Conservation (phyloP, 2,888 invertebrate species). For the Anoplius nigerrimus region DNA sequence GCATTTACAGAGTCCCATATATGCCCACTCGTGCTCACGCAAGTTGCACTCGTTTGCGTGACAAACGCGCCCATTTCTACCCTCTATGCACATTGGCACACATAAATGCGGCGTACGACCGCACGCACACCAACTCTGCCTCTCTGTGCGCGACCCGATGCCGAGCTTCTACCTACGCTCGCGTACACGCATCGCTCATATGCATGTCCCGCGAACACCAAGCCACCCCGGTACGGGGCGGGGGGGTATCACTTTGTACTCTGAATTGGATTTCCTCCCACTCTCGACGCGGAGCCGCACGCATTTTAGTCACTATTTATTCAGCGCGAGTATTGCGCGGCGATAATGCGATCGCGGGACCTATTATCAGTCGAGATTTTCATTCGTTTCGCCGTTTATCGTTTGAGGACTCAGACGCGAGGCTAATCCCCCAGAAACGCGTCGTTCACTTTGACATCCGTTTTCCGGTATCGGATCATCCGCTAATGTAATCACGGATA, state of each 20-base stretch:
- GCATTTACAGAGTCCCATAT: conserved; percentile 41
- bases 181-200: conserved; percentile 1
- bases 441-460: too few relatives aligned
- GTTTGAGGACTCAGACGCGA: too few relatives aligned
- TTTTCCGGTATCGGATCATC: too few relatives aligned
- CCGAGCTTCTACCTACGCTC: background rate
- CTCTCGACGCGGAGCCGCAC: background rate
- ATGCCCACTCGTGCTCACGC: background rate
- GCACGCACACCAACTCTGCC: background rate
- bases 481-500: too few relatives aligned
- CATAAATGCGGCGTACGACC: conserved; percentile 1
- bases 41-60: background rate
- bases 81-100: background rate
- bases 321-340: conserved; percentile 35
- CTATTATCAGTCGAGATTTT: conserved; percentile 48
- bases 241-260: background rate
- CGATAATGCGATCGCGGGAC: conserved; percentile 52
- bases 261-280: conserved; percentile 41
- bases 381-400: conserved; percentile 48
- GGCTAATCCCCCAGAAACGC: too few relatives aligned
- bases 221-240: background rate
- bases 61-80: background rate
- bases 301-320: conserved; percentile 54
- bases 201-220: conserved; percentile 24
- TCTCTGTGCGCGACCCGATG: too few relatives aligned